Percentiles rank a stretch among this genome's conserved stretches.
Evolutionary conservation across 2,113 vertebrate genomes (phyloP).

Genomic region (Aplodontia rufa): DNA sequence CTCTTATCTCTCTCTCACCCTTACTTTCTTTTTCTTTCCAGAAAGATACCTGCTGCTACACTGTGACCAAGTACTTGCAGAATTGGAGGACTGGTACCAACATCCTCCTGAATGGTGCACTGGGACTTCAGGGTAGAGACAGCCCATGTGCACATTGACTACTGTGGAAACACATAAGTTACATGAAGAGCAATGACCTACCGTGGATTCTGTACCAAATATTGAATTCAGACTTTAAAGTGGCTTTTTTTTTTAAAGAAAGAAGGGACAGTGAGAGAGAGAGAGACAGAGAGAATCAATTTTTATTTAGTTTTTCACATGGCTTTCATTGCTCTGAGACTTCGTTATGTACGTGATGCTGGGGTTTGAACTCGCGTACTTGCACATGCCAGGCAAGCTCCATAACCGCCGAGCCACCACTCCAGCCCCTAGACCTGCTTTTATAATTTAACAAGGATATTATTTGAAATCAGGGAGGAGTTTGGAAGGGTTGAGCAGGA

Average conservation of each 20-base stretch:
- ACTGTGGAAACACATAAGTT: background rate
- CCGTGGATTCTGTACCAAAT: background rate
- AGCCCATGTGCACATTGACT: background rate
- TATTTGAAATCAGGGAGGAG: background rate
- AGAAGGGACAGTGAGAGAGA: too few relatives aligned
- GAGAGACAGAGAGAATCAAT: too few relatives aligned
- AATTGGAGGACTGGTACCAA: background rate
- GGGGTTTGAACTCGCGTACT: too few relatives aligned
- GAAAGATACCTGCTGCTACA: background rate
- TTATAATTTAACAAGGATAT: constrained; percentile 25
- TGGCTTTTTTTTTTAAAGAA: too few relatives aligned
- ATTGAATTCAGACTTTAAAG: background rate
- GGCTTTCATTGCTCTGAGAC: too few relatives aligned
- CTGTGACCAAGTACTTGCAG: background rate
- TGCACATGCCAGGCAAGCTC: too few relatives aligned
- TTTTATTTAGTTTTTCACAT: too few relatives aligned
- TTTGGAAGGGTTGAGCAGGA: background rate
- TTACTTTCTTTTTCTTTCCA: too few relatives aligned
- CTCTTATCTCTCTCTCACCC: background rate
- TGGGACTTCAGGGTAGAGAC: background rate
- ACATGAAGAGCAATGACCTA: too few relatives aligned
- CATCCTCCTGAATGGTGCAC: background rate
- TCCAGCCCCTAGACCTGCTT: too few relatives aligned
- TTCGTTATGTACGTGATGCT: too few relatives aligned
- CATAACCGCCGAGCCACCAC: too few relatives aligned